These are phyloP conservation scores for Rachycentron canadum DNA, from an alignment of 2,797 vertebrate species.

Conservation along the genomic window DNA sequence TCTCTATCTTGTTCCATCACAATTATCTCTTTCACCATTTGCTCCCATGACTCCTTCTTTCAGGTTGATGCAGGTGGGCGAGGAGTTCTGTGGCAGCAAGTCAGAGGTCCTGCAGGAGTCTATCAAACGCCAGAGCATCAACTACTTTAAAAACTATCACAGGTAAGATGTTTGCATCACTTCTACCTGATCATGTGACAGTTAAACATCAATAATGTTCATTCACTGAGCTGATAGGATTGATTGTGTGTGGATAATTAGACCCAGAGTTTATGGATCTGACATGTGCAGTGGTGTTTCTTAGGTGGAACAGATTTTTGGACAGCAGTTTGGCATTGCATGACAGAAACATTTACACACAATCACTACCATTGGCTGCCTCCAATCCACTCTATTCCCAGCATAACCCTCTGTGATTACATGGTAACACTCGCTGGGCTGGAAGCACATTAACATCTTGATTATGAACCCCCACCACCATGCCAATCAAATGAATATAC, in stretches of 20 bases:
- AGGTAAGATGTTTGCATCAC: slow-evolving; percentile 84
- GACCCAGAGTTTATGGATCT: background rate
- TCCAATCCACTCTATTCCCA: slow-evolving; percentile 13
- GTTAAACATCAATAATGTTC: background rate
- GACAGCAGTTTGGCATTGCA: slow-evolving; percentile 11
- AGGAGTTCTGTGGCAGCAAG: slow-evolving; percentile 98
- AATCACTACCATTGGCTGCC: slow-evolving; percentile 4
- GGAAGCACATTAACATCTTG: slow-evolving; percentile 57
- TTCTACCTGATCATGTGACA: background rate
- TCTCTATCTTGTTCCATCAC: background rate
- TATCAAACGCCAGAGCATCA: slow-evolving; percentile 96
- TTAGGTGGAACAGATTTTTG: background rate
- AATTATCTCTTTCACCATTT: background rate
- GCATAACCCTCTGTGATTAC: slow-evolving; percentile 48
- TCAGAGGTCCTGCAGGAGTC: slow-evolving; percentile 99
- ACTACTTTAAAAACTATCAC: slow-evolving; percentile 99
- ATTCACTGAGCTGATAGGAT: background rate
- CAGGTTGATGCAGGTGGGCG: slow-evolving; percentile 98
- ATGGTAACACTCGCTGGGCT: slow-evolving; percentile 43
- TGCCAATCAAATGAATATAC: slow-evolving; percentile 60
- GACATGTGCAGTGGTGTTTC: too few relatives aligned
- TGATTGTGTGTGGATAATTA: background rate
- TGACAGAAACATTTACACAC: slow-evolving; percentile 24
- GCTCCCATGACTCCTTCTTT: background rate
- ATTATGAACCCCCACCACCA: slow-evolving; percentile 44